Evolutionary conservation across 2,113 vertebrate genomes (phyloP), one percentile per base, ranked within the genome.

Genomic region (Colistium nudipinnis): DNA sequence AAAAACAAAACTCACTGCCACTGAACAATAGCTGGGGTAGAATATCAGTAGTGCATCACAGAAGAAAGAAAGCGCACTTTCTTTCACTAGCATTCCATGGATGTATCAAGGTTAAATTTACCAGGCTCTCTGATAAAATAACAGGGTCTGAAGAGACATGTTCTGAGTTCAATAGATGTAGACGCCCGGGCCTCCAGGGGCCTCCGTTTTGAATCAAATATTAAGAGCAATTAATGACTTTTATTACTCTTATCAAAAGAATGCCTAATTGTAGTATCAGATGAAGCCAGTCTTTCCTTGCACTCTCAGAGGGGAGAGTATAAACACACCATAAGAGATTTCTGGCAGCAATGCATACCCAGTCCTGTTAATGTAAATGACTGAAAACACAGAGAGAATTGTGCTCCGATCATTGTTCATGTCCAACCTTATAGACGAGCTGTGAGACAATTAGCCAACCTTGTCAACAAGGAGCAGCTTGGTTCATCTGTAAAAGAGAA

Each of bases 61-160:
- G 41, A 39, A 19, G 45, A 48, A 63, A 45, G 16, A 62, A 56
- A 38, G 45, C 13, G 7, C 6, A 35, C 28, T 62, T 45, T 62
- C 60, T 81, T 45, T 62, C 60, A 80, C 68, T 69, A 51, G 65
- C 44, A 76, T 75, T 52, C 45, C 11, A 55, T 62, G 33, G 45
- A 76, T 64, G 43, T 60, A 68, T 74, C 62, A 83, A 84, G 53
- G 76, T 85, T 72, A 80, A 70, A 82, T 76, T 70, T 47, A 59
- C 63, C 48, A 53, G 62, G 30, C 0, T 0, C 7, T 16, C 31
- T 79, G 41, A 68, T 57, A 62, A 85, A 82, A 22, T 35, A 38
- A 10, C n/a, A 11, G 13, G 1, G 49, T 62, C 28, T 60, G 61
- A 24, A 25, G 48, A 82, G 56, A 54, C 35, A 66, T 49, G 47